Conservation (phyloP, 53 echinoderm and acorn worm genomes). For the Luidia sarsii region DNA sequence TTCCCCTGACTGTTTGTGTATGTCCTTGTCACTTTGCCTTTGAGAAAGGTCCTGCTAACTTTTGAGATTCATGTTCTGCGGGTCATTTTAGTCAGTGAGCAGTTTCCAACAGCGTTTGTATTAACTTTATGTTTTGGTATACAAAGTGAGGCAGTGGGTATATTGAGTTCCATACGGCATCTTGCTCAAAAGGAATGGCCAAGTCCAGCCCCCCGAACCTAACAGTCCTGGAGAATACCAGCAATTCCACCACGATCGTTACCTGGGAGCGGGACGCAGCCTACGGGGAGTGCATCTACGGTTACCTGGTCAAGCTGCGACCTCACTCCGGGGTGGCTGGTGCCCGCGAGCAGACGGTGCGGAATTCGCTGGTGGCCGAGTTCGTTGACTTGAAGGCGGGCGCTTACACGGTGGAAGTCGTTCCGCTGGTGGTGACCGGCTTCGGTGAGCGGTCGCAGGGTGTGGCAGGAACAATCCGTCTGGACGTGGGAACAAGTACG, state of each 20-base stretch:
- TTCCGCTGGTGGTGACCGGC: neutral
- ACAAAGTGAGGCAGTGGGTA: too few relatives aligned
- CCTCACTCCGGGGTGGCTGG: neutral
- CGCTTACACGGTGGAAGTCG: conserved; percentile 11
- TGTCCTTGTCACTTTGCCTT: too few relatives aligned
- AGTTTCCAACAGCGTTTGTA: too few relatives aligned
- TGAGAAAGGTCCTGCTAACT: too few relatives aligned
- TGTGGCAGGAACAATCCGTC: neutral
- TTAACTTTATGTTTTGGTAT: too few relatives aligned
- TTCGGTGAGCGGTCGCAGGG: neutral
- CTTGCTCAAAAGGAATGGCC: neutral
- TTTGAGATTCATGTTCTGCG: too few relatives aligned
- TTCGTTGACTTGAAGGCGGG: neutral
- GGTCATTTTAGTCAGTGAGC: too few relatives aligned
- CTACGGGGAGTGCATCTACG: conserved; percentile 49
- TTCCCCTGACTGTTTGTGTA: too few relatives aligned
- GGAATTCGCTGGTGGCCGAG: neutral
- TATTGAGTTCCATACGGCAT: too few relatives aligned
- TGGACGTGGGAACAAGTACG: conserved; percentile 17
- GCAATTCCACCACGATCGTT: neutral
- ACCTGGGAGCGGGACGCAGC: conserved; percentile 37
- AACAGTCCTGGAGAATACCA: neutral
- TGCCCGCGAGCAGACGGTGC: too few relatives aligned
- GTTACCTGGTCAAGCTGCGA: conserved; percentile 38
- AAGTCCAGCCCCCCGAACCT: neutral